Evolutionary conservation across 1,140 invertebrate species (phyloP).

Genomic region (Pogonomyrmex californicus): DNA sequence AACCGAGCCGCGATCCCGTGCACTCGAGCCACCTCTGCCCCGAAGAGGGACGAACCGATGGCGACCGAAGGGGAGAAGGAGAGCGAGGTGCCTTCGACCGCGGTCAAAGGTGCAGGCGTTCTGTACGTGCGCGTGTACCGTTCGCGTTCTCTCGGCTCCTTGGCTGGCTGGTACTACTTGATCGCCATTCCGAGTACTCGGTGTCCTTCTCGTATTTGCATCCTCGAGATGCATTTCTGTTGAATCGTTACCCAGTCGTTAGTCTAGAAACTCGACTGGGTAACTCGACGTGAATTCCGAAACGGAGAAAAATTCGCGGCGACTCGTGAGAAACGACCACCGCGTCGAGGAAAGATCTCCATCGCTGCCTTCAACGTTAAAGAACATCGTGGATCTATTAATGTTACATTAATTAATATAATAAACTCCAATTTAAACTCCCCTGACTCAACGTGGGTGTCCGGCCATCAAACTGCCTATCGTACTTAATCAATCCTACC

Average conservation of each 20-base stretch:
- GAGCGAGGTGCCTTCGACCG: slow-evolving; percentile 52
- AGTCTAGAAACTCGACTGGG: slow-evolving; percentile 27
- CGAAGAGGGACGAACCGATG: slow-evolving; percentile 51
- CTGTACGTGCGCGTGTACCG: slow-evolving; percentile 59
- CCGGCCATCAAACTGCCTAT: neutral
- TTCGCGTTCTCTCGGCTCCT: slow-evolving; percentile 51
- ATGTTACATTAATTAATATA: neutral
- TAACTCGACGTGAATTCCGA: slow-evolving; percentile 19
- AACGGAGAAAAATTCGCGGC: neutral
- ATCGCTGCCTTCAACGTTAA: neutral
- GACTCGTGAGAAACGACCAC: neutral
- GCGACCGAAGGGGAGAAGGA: slow-evolving; percentile 18
- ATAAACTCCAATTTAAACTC: slow-evolving; percentile 4
- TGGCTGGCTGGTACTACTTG: slow-evolving; percentile 30
- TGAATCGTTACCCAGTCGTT: slow-evolving; percentile 8
- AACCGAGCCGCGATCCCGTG: slow-evolving; percentile 71
- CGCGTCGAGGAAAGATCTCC: neutral
- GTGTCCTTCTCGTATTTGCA: slow-evolving; percentile 44
- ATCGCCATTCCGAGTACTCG: slow-evolving; percentile 14
- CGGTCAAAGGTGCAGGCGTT: slow-evolving; percentile 55
- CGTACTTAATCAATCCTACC: neutral
- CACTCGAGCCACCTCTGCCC: slow-evolving; percentile 73
- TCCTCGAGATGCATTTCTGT: slow-evolving; percentile 42
- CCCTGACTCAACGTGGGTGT: neutral
- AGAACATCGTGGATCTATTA: neutral